Percentiles rank a stretch among this genome's conserved stretches.
These are phyloP conservation scores for Lineus longissimus DNA, from an alignment of 1,140 invertebrate species.

Conservation along the genomic window DNA sequence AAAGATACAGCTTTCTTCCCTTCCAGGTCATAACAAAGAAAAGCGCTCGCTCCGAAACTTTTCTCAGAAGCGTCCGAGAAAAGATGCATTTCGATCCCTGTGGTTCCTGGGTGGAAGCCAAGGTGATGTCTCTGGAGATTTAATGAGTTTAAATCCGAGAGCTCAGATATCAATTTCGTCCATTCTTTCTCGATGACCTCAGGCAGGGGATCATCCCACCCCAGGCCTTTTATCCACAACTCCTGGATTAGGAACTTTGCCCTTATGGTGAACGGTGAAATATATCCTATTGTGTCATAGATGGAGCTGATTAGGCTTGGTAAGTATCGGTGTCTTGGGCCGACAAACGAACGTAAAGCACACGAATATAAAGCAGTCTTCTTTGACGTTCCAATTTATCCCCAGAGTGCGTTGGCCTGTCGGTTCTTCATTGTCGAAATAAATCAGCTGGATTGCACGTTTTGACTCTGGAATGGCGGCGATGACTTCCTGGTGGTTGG, in stretches of 20 bases:
- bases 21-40: neutral
- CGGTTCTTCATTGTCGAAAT: neutral
- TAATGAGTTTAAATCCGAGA: slow-evolving; percentile 3
- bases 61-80: slow-evolving; percentile 2
- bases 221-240: neutral
- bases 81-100: neutral
- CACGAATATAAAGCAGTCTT: slow-evolving; percentile 9
- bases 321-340: neutral
- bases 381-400: slow-evolving; percentile 3
- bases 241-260: slow-evolving; percentile 17
- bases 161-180: slow-evolving; percentile 5
- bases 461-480: neutral
- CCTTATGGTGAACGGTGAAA: slow-evolving; percentile 10
- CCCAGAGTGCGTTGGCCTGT: slow-evolving; percentile 4
- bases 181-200: neutral
- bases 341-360: slow-evolving; percentile 1
- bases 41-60: slow-evolving; percentile 8
- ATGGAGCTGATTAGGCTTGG: slow-evolving; percentile 10
- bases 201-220: slow-evolving; percentile 20
- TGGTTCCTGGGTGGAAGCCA: neutral
- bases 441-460: neutral
- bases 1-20: too few species aligned
- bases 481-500: too few species aligned
- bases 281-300: slow-evolving; percentile 17
- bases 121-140: slow-evolving; percentile 1